Base-by-base conservation (phyloP, 2,888 invertebrate genomes). In the Ephialtes manifestator region DNA sequence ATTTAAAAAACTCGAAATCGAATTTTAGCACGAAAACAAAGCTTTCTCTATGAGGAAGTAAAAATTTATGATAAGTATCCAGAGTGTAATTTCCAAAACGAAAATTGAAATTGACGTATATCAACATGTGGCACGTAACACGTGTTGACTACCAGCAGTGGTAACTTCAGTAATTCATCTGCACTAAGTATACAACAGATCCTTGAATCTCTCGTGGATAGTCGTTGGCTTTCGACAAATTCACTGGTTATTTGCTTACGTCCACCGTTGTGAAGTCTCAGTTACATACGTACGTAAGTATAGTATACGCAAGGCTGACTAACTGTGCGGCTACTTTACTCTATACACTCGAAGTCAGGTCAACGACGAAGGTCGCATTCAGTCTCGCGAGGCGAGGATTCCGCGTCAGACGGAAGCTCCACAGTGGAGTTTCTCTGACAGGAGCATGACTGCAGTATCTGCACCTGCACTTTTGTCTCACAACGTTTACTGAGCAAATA, bases 271-370 rank as follows among this genome's bases (percentile, higher is more conserved):
- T 24, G 76, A 55, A 24, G 48, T 65, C 63, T 46, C 31, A 51
- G 48, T 28, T 58, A 70, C 20, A 39, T 60, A 72, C 43, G 72
- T 46, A 65, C 53, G 63, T 18, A 15, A 46, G 68, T 53, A 43
- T 48, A 68, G 60, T 18, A 35, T 53, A 31, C 24, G 74, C 20
- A 53, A 76, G 84, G 55, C 58, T 76, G 79, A 80, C 80, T 80
- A 84, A 84, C 80, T 76, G 75, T 82, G 76, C 76, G 71, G 81
- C 83, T 81, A 84, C 84, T 84, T 77, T 72, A 46, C 72, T 72
- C 67, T 15, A 24, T 24, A 83, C 67, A 81, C 81, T 77, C 77
- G 72, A 77, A 77, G 77, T 67, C 84, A 39, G 84, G 84, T 84
- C 84, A 84, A 84, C 81, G 81, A 81, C 81, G 84, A 81, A 84